A percentile compares a stretch with the other conserved stretches of the same genome.
phyloP scores from a whole-genome alignment of 2,113 vertebrate species.

The Oncorhynchus masou region DNA sequence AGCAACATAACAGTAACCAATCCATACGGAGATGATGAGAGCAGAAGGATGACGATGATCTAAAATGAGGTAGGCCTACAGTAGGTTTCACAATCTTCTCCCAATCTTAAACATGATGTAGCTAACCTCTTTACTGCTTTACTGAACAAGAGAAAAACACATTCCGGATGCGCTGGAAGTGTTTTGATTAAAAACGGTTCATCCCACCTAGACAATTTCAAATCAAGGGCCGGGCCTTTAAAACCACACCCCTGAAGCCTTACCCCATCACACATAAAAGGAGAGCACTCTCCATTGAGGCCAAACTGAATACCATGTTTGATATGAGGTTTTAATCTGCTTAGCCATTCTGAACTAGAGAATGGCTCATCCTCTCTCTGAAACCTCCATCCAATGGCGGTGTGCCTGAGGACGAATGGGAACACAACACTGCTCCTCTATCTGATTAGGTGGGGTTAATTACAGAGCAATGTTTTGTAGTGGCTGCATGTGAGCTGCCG shows the following conservation, averaged over 20 bases:
- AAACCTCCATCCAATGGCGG: conserved; percentile 68
- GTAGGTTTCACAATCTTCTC: too few relatives aligned
- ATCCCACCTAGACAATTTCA: conserved; percentile 73
- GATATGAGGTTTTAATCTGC: conserved; percentile 79
- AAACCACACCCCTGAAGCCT: conserved; percentile 67
- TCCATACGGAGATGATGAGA: too few relatives aligned
- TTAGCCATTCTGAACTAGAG: conserved; percentile 78
- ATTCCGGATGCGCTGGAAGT: conserved; percentile 49
- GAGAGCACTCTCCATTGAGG: conserved; percentile 74
- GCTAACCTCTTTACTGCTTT: conserved; percentile 58
- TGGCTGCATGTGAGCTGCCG: conserved; percentile 73
- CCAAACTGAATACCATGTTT: conserved; percentile 71
- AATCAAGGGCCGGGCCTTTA: conserved; percentile 74
- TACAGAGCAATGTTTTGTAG: conserved; percentile 79
- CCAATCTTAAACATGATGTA: not conserved
- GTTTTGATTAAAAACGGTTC: conserved; percentile 74
- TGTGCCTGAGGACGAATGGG: conserved; percentile 73
- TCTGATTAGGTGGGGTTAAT: conserved; percentile 82
- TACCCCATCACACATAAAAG: conserved; percentile 70
- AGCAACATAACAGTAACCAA: not conserved
- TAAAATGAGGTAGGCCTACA: too few relatives aligned
- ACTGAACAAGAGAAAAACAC: conserved; percentile 34
- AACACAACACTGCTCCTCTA: conserved; percentile 72
- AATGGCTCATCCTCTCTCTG: conserved; percentile 72
- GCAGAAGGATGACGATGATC: too few relatives aligned